Conservation (phyloP, 2,113 vertebrate genomes). For the Thunnus thynnus region DNA sequence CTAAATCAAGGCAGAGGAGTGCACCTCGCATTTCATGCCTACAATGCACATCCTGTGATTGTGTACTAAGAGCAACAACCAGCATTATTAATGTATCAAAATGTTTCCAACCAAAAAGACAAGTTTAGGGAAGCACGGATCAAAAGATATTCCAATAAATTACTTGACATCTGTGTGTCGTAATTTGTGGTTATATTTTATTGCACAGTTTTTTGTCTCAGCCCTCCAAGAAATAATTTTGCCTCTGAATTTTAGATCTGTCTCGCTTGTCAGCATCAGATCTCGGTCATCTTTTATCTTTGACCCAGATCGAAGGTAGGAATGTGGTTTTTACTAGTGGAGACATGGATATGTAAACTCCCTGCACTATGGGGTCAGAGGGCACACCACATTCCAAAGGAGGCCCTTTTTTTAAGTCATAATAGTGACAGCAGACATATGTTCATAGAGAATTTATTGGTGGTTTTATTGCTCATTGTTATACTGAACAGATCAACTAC, state of each 20-base stretch:
- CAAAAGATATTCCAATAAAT: background rate
- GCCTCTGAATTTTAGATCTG: slow-evolving; percentile 36
- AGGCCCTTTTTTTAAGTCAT: slow-evolving; percentile 64
- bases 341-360: slow-evolving; percentile 80
- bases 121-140: background rate
- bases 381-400: slow-evolving; percentile 67
- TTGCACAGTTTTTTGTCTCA: slow-evolving; percentile 4
- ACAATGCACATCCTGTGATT: background rate
- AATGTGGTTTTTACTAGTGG: slow-evolving; percentile 76
- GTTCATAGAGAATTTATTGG: slow-evolving; percentile 38
- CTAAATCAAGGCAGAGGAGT: slow-evolving; percentile 4
- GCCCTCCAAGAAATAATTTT: background rate
- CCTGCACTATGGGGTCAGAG: slow-evolving; percentile 68
- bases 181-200: slow-evolving; percentile 41
- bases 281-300: slow-evolving; percentile 72
- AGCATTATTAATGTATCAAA: slow-evolving; percentile 6
- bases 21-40: background rate
- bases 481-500: slow-evolving; percentile 23
- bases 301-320: slow-evolving; percentile 71
- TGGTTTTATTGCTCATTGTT: slow-evolving; percentile 47
- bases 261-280: slow-evolving; percentile 59
- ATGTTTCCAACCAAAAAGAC: background rate
- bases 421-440: slow-evolving; percentile 62
- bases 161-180: slow-evolving; percentile 34
- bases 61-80: background rate